Percentiles rank a stretch among this genome's conserved stretches.
Evolutionary conservation across 2,113 vertebrate genomes (phyloP).

Genomic region (Rousettus leschenaultii): DNA sequence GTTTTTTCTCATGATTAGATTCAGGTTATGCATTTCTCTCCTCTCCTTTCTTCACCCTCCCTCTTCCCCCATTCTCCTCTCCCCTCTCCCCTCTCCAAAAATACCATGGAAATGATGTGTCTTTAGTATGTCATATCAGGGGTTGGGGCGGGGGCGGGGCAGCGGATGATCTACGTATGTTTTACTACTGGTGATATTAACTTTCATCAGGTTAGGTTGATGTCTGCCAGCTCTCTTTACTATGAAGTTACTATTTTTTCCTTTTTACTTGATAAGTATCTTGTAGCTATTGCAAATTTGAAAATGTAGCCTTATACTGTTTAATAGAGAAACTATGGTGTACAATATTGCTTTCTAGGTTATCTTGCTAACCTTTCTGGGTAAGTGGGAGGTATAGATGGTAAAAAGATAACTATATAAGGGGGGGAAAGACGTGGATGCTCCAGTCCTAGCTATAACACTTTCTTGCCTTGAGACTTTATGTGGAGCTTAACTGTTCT

Average conservation of each 20-base stretch:
- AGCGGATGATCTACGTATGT: background rate
- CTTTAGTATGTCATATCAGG: background rate
- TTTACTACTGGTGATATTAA: background rate
- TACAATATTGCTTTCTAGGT: background rate
- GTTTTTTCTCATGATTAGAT: background rate
- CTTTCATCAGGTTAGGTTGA: background rate
- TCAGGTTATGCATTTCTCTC: background rate
- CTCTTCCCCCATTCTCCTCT: too few relatives aligned
- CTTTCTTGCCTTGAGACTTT: background rate
- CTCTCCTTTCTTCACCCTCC: rapidly evolving
- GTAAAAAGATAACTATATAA: background rate
- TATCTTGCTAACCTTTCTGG: background rate
- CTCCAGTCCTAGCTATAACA: background rate
- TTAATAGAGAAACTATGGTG: background rate
- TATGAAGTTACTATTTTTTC: background rate
- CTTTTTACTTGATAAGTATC: background rate
- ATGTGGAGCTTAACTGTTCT: background rate
- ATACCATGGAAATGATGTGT: background rate
- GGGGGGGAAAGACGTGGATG: background rate
- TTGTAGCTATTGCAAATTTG: background rate
- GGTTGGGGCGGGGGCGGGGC: too few relatives aligned
- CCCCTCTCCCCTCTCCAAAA: background rate
- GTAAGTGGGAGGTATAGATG: background rate
- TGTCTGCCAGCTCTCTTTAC: background rate
- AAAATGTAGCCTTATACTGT: background rate